These are phyloP conservation scores for Drosophila paranaensis DNA, from an alignment of 2,888 invertebrate genomes.

Conservation along the genomic window DNA sequence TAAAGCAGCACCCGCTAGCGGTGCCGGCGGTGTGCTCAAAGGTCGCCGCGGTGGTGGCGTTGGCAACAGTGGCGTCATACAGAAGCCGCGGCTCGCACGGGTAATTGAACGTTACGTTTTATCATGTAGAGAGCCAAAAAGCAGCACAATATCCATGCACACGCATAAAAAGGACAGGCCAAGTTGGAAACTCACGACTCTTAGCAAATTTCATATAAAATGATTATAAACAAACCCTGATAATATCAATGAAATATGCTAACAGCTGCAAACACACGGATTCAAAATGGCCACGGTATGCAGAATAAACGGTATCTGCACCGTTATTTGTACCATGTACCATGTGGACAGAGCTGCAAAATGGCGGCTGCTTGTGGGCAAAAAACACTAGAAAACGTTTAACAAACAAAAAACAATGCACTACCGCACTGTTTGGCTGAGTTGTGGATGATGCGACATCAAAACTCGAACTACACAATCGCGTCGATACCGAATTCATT, in stretches of 20 bases:
- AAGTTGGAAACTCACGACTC: slow-evolving; percentile 42
- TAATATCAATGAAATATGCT: slow-evolving; percentile 15
- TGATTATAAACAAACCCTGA: slow-evolving; percentile 34
- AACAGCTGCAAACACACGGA: slow-evolving; percentile 49
- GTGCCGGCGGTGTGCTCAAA: slow-evolving; percentile 86
- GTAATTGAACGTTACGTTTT: slow-evolving; percentile 81
- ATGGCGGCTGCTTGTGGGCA: slow-evolving; percentile 47
- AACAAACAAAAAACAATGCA: slow-evolving; percentile 22
- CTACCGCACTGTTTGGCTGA: slow-evolving; percentile 27
- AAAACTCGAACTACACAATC: slow-evolving; percentile 25
- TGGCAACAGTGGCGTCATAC: slow-evolving; percentile 85
- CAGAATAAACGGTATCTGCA: slow-evolving; percentile 43
- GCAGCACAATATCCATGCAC: slow-evolving; percentile 66
- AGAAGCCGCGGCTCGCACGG: slow-evolving; percentile 85
- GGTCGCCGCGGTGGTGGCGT: slow-evolving; percentile 87
- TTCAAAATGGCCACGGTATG: slow-evolving; percentile 52
- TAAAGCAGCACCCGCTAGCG: slow-evolving; percentile 79
- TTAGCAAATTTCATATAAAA: slow-evolving; percentile 39
- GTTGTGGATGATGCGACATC: slow-evolving; percentile 39
- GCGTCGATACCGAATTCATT: slow-evolving; percentile 32
- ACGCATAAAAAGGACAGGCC: slow-evolving; percentile 46
- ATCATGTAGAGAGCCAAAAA: slow-evolving; percentile 57
- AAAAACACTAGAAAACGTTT: slow-evolving; percentile 12
- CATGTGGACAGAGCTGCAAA: slow-evolving; percentile 48
- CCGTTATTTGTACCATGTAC: slow-evolving; percentile 35